Conservation (phyloP, 2,113 vertebrate species). For the Rhombomys opimus region DNA sequence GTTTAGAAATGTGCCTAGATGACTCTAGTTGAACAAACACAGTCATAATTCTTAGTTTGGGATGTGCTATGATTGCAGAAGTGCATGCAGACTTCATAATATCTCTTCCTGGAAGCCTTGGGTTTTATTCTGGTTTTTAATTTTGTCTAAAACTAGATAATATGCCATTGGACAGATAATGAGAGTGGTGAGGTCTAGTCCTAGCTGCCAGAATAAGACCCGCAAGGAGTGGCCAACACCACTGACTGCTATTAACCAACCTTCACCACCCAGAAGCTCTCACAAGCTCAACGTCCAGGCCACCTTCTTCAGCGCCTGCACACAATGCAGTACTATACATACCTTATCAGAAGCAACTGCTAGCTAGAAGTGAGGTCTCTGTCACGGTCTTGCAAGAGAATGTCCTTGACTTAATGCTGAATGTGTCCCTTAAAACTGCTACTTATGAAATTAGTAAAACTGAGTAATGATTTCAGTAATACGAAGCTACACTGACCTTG, state of each 20-base stretch:
- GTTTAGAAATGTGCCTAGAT: slow-evolving; percentile 59
- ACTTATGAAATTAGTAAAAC: slow-evolving; percentile 60
- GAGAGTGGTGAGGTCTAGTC: not conserved
- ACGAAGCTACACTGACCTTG: slow-evolving; percentile 9
- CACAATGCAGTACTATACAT: not conserved
- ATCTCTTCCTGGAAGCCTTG: slow-evolving; percentile 38
- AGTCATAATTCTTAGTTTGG: slow-evolving; percentile 62
- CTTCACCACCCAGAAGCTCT: not conserved
- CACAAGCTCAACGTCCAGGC: not conserved
- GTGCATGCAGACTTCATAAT: slow-evolving; percentile 27
- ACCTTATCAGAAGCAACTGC: slow-evolving; percentile 27
- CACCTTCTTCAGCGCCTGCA: not conserved
- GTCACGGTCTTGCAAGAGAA: slow-evolving; percentile 20
- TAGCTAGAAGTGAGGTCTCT: slow-evolving; percentile 9
- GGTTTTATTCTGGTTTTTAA: not conserved
- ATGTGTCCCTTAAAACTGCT: slow-evolving; percentile 20
- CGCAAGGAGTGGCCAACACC: not conserved
- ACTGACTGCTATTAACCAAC: not conserved
- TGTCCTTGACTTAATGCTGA: slow-evolving; percentile 49
- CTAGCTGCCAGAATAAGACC: not conserved
- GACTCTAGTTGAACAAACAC: slow-evolving; percentile 65
- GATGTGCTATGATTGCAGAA: slow-evolving; percentile 48
- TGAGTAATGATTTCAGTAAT: slow-evolving; percentile 43
- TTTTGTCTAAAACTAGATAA: slow-evolving; percentile 38
- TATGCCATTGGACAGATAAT: slow-evolving; percentile 4